Conservation (phyloP, 2,113 vertebrate species). For the Cebidichthys violaceus region DNA sequence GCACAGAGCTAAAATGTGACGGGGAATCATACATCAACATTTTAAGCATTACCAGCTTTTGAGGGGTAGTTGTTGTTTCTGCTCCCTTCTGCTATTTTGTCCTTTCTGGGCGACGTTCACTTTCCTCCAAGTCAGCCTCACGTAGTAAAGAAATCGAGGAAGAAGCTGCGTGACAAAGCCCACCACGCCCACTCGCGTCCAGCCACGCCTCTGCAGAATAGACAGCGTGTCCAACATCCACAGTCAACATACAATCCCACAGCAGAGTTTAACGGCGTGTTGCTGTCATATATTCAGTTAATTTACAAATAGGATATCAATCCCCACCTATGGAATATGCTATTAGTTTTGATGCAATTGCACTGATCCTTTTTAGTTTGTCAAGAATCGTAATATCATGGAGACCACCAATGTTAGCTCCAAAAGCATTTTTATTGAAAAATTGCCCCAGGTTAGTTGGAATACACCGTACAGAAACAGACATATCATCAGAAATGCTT, state of each 20-base stretch:
- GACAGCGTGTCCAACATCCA: not conserved
- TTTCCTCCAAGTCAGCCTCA: slow-evolving; percentile 59
- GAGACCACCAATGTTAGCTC: no score
- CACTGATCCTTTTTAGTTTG: not conserved
- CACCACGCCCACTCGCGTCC: slow-evolving; percentile 36
- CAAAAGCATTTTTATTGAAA: no score
- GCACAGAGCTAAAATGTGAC: accelerated
- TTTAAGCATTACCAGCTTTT: slow-evolving; percentile 52
- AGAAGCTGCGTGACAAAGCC: slow-evolving; percentile 37
- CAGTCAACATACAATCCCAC: no score
- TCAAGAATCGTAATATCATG: no score
- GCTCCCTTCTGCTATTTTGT: slow-evolving; percentile 24
- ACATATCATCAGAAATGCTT: not conserved
- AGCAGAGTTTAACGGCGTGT: no score
- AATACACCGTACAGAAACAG: not conserved
- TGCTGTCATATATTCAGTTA: no score
- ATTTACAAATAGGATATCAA: no score
- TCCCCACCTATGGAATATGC: no score
- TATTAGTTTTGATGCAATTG: no score
- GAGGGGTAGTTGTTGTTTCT: slow-evolving; percentile 15
- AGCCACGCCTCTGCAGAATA: slow-evolving; percentile 50
- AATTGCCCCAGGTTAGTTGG: no score
- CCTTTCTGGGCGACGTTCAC: slow-evolving; percentile 15
- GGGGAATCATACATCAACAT: not conserved
- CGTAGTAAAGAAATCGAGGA: slow-evolving; percentile 46